Percentiles rank a stretch among this genome's conserved stretches.
Evolutionary conservation across 2,113 vertebrate species (phyloP).

Genomic region (Neolamprologus falcicula): DNA sequence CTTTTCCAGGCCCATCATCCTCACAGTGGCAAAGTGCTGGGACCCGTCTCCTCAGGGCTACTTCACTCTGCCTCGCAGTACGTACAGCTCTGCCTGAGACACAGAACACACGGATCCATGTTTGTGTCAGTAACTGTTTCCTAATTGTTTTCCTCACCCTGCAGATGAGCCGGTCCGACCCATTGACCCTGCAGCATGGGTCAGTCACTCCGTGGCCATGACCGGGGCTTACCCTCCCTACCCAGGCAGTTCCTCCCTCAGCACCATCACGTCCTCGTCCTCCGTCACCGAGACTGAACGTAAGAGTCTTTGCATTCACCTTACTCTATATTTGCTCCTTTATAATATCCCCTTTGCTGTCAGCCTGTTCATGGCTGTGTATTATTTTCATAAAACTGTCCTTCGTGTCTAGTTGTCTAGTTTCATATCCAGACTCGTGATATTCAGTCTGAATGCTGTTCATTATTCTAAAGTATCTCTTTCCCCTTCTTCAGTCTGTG

Average conservation of each 20-base stretch:
- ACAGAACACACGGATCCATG: neutral
- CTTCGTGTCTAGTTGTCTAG: neutral
- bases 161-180: constrained; percentile 85
- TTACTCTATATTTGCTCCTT: neutral
- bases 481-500: neutral
- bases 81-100: constrained; percentile 29
- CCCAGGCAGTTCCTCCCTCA: constrained; percentile 81
- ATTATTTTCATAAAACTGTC: neutral
- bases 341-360: neutral
- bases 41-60: constrained; percentile 87
- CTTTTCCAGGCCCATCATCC: constrained; percentile 77
- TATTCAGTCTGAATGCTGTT: neutral
- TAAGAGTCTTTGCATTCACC: neutral
- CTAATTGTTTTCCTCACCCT: neutral
- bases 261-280: constrained; percentile 80
- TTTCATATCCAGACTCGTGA: neutral
- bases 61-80: constrained; percentile 86
- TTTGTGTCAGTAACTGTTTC: neutral
- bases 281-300: constrained; percentile 81
- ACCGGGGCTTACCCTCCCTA: constrained; percentile 80
- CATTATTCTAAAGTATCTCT: neutral
- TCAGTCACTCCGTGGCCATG: constrained; percentile 82
- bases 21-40: constrained; percentile 90
- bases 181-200: constrained; percentile 85
- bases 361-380: neutral